Percentiles rank a stretch among this genome's conserved stretches.
These are phyloP conservation scores for Octopus bimaculoides DNA, from an alignment of 1,140 invertebrate species.

Conservation along the genomic window DNA sequence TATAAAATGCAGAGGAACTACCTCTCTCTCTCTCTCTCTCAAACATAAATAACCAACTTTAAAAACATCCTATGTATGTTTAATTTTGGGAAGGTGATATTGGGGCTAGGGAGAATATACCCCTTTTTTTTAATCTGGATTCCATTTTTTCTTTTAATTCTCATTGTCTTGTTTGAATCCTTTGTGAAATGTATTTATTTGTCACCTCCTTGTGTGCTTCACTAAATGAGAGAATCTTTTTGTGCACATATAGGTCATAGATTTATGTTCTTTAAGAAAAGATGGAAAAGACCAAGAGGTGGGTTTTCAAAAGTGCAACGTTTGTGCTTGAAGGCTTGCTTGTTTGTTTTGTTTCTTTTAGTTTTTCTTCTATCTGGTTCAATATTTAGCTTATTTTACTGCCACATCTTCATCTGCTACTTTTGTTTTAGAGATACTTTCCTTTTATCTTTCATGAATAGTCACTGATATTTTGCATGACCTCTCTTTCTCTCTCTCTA, in stretches of 20 bases:
- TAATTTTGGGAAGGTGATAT: too few species aligned
- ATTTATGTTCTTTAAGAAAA: conserved; percentile 15
- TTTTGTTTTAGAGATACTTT: background rate
- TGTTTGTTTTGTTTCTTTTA: background rate
- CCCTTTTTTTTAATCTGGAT: too few species aligned
- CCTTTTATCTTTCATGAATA: background rate
- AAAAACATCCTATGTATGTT: too few species aligned
- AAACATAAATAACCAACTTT: too few species aligned
- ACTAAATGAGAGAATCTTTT: conserved; percentile 9
- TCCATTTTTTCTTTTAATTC: too few species aligned
- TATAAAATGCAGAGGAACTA: too few species aligned
- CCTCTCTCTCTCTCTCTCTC: too few species aligned
- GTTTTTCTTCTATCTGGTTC: background rate
- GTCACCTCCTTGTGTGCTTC: background rate
- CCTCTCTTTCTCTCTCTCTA: background rate
- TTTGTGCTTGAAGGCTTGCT: conserved; percentile 1
- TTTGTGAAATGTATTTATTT: too few species aligned
- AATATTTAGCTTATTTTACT: background rate
- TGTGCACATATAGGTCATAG: conserved; percentile 14
- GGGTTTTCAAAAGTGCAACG: background rate
- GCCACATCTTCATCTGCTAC: background rate
- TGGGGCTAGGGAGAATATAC: too few species aligned
- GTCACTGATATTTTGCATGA: background rate
- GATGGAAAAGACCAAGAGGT: conserved; percentile 13
- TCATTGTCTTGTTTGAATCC: too few species aligned